phyloP scores from a whole-genome alignment of 1,140 invertebrate genomes.

The Drosophila navojoa region DNA sequence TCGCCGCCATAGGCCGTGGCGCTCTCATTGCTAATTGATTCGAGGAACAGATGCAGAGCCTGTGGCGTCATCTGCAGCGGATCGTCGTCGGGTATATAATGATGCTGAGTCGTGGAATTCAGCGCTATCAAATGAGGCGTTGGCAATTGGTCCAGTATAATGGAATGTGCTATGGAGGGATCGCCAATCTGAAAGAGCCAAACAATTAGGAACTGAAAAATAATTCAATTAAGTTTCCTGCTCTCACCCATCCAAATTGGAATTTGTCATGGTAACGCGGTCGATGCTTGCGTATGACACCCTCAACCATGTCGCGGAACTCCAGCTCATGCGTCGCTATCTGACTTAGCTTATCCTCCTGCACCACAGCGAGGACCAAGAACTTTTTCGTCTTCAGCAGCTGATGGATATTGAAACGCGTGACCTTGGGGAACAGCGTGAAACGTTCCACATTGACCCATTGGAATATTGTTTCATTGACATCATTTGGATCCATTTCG shows the following conservation, averaged over 20 bases:
- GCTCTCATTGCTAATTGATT: slow-evolving; percentile 89
- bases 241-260: slow-evolving; percentile 93
- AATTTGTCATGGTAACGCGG: slow-evolving; percentile 92
- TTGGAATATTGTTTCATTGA: slow-evolving; percentile 89
- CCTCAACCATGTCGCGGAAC: slow-evolving; percentile 93
- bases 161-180: slow-evolving; percentile 94
- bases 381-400: slow-evolving; percentile 93
- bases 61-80: slow-evolving; percentile 91
- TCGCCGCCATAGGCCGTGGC: slow-evolving; percentile 93
- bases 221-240: too few species aligned
- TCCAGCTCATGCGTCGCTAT: slow-evolving; percentile 91
- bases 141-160: slow-evolving; percentile 93
- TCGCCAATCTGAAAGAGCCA: slow-evolving; percentile 86
- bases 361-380: slow-evolving; percentile 93
- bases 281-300: slow-evolving; percentile 90
- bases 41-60: slow-evolving; percentile 91
- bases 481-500: slow-evolving; percentile 84
- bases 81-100: slow-evolving; percentile 94
- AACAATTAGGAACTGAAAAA: too few species aligned
- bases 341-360: slow-evolving; percentile 94
- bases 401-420: slow-evolving; percentile 92
- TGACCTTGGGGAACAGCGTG: slow-evolving; percentile 93
- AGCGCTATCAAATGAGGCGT: slow-evolving; percentile 94
- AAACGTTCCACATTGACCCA: slow-evolving; percentile 97
- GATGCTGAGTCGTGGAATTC: slow-evolving; percentile 95